A percentile compares a stretch with the other conserved stretches of the same genome.
These are phyloP conservation scores for Drosophila ogumai DNA, from an alignment of 1,140 invertebrate genomes.

Conservation along the genomic window DNA sequence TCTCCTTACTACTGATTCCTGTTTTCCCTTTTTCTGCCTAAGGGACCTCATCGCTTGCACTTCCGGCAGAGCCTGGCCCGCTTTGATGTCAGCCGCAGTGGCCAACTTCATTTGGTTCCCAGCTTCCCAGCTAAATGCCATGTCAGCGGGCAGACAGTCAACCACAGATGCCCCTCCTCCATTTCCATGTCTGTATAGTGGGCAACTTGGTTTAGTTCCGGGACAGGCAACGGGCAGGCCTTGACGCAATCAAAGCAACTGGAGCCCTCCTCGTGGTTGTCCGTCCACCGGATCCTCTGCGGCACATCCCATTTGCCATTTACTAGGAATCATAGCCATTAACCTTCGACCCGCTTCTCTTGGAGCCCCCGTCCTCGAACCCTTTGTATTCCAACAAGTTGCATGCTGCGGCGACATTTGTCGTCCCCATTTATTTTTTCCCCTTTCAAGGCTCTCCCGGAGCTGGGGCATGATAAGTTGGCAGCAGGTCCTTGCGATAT, in stretches of 20 bases:
- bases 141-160: slow-evolving; percentile 25
- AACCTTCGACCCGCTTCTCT: slow-evolving; percentile 2
- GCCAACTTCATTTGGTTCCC: slow-evolving; percentile 14
- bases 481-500: slow-evolving; percentile 12
- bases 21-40: neutral
- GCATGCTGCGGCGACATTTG: slow-evolving; percentile 42
- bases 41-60: slow-evolving; percentile 17
- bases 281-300: slow-evolving; percentile 2
- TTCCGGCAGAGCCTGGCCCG: slow-evolving; percentile 1
- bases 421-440: slow-evolving; percentile 12
- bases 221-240: slow-evolving; percentile 13
- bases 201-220: slow-evolving; percentile 23
- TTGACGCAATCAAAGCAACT: slow-evolving; percentile 38
- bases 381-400: slow-evolving; percentile 42
- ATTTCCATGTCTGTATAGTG: slow-evolving; percentile 2
- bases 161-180: slow-evolving; percentile 25
- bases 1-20: neutral
- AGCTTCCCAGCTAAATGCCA: slow-evolving; percentile 36
- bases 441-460: slow-evolving; percentile 6
- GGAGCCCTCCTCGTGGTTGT: neutral
- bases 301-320: slow-evolving; percentile 14
- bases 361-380: neutral
- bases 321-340: slow-evolving; percentile 25
- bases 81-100: slow-evolving; percentile 39
- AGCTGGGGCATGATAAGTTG: slow-evolving; percentile 13